phyloP scores from a whole-genome alignment of 2,113 vertebrate species.

The Perca flavescens region DNA sequence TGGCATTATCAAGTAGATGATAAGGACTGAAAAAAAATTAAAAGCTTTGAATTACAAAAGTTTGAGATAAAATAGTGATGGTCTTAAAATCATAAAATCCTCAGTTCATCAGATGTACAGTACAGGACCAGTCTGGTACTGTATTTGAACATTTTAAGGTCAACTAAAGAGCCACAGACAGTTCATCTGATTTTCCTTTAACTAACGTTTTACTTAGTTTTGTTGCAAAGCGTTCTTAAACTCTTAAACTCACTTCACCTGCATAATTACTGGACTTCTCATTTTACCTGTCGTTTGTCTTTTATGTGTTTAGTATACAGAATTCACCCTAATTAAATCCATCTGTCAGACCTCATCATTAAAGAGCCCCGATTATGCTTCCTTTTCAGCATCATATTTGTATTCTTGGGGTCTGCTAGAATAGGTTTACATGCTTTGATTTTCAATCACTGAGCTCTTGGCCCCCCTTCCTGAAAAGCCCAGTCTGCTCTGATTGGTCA shows the following conservation, averaged over 20 bases:
- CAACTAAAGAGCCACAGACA: not conserved
- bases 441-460: no score
- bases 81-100: not conserved
- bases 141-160: not conserved
- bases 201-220: not conserved
- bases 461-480: no score
- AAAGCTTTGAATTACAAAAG: not conserved
- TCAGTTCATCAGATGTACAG: not conserved
- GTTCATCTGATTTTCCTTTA: not conserved
- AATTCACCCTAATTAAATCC: conserved; percentile 17
- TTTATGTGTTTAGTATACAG: not conserved
- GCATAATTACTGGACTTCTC: not conserved
- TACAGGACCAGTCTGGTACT: no score
- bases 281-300: not conserved
- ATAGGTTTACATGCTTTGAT: no score
- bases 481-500: no score
- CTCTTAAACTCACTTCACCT: not conserved
- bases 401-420: no score
- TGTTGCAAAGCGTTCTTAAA: not conserved
- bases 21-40: not conserved
- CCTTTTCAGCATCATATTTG: no score
- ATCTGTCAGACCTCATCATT: conserved; percentile 20
- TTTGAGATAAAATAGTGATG: not conserved
- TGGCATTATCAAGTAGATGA: not conserved
- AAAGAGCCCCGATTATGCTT: no score